These are phyloP conservation scores for Napeogenes sylphis DNA, from an alignment of 2,888 invertebrate genomes.

Conservation along the genomic window DNA sequence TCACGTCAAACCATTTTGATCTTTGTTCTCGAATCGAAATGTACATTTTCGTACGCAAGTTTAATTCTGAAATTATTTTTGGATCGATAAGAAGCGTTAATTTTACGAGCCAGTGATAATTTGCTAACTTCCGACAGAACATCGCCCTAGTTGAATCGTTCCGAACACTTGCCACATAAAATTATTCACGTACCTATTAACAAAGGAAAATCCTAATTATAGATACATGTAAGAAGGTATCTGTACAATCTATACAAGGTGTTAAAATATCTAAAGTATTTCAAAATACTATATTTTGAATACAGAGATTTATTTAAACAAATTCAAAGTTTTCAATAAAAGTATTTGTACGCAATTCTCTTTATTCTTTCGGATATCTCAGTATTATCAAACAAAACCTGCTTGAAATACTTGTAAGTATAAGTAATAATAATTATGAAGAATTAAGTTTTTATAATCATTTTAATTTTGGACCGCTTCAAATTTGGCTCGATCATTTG, in stretches of 20 bases:
- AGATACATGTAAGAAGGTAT: conserved; percentile 8
- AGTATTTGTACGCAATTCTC: too few species aligned
- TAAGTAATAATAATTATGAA: neutral
- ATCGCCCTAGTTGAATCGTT: conserved; percentile 73
- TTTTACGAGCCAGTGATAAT: conserved; percentile 78
- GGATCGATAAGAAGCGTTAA: conserved; percentile 77
- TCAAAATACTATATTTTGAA: too few species aligned
- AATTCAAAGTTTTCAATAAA: too few species aligned
- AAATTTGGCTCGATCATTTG: conserved; percentile 27
- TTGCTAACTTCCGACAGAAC: conserved; percentile 77
- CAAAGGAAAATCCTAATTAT: conserved; percentile 33
- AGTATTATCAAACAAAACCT: too few species aligned
- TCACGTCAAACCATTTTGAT: conserved; percentile 52
- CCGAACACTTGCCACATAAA: conserved; percentile 68
- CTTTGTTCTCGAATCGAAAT: conserved; percentile 49
- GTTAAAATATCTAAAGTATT: too few species aligned
- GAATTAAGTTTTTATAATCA: conserved; percentile 27
- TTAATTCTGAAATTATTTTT: conserved; percentile 65
- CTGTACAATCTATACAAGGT: neutral
- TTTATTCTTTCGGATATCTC: too few species aligned
- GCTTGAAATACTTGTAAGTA: too few species aligned
- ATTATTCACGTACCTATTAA: conserved; percentile 49
- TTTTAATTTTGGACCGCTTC: conserved; percentile 21
- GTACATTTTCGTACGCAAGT: conserved; percentile 50
- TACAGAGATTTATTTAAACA: too few species aligned